Percentiles rank a stretch among this genome's conserved stretches.
phyloP scores from a whole-genome alignment of 2,797 vertebrate genomes.

The Sparus aurata region DNA sequence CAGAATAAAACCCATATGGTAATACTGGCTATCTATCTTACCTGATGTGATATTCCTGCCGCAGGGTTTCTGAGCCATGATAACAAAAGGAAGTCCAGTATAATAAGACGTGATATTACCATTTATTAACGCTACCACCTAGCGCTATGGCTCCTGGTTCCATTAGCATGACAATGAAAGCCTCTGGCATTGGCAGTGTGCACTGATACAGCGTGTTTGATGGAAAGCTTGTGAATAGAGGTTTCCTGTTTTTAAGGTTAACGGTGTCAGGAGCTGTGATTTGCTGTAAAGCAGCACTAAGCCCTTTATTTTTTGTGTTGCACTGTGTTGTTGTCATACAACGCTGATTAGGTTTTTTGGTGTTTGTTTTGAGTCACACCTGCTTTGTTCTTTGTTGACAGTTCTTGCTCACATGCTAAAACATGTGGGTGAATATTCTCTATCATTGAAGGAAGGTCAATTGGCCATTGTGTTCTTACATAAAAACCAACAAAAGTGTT shows the following conservation, averaged over 20 bases:
- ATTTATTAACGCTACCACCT: conserved; percentile 81
- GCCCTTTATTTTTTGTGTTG: conserved; percentile 29
- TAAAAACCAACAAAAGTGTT: conserved; percentile 7
- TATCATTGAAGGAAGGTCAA: conserved; percentile 18
- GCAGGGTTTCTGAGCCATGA: conserved; percentile 59
- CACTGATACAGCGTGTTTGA: conserved; percentile 70
- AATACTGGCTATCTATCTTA: conserved; percentile 70
- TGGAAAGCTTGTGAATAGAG: conserved; percentile 75
- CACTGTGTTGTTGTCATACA: conserved; percentile 53
- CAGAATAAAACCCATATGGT: conserved; percentile 60
- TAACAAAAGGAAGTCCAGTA: conserved; percentile 77
- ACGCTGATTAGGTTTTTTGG: conserved; percentile 19
- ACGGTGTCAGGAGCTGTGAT: conserved; percentile 52
- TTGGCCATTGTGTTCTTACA: conserved; percentile 19
- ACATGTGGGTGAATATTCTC: conserved; percentile 16
- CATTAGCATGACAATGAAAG: conserved; percentile 87
- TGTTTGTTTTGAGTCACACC: conserved; percentile 49
- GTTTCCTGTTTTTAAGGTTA: conserved; percentile 68
- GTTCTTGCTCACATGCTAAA: conserved; percentile 22
- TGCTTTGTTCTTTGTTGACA: conserved; percentile 55
- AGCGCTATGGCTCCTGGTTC: conserved; percentile 64
- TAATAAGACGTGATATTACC: conserved; percentile 82
- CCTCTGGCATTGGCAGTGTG: conserved; percentile 73
- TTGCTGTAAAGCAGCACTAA: conserved; percentile 35
- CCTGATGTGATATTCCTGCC: conserved; percentile 71